Base-by-base conservation (phyloP, 2,888 invertebrate genomes). In the Labia minor region DNA sequence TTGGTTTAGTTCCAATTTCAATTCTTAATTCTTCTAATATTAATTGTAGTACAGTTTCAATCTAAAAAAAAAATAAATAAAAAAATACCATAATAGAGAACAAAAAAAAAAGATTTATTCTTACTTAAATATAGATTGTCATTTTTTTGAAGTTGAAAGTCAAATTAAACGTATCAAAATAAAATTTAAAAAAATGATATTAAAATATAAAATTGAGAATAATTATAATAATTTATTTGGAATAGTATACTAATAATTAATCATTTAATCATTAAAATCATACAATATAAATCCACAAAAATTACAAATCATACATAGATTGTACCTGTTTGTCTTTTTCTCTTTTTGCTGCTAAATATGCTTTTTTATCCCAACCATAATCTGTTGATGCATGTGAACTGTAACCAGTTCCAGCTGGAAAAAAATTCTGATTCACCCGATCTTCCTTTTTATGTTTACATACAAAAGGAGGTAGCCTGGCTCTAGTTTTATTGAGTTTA, bases 261-360 rank as follows among this genome's bases (percentile, higher is more conserved):
- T n/a, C n/a, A n/a, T n/a, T n/a, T n/a, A n/a, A n/a, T n/a, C n/a
- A n/a, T n/a, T n/a, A n/a, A n/a, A n/a, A n/a, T n/a, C 71, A 4
- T 63, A 19, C 3, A 70, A 66, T 63, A 71, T 71, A 21, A 69
- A 70, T n/a, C n/a, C n/a, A 20, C 69, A 67, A 14, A 71, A 61
- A 8, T 71, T 70, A 49, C 63, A 65, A 61, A 70, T 69, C 19
- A n/a, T n/a, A n/a, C n/a, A n/a, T n/a, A n/a, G n/a, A n/a, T n/a
- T n/a, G 3, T 26, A 26, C 26, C 26, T 26, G 26, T 26, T 8
- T 75, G 65, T 77, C 77, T 70, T 76, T 76, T 69, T 76, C 76
- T 69, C 73, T 72, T 67, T 76, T 74, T 21, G 76, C 77, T 11
- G 75, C 75, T 10, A 76, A 66, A 65, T 75, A 76, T 1, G 75